phyloP scores from a whole-genome alignment of 2,113 vertebrate genomes.

The Paradisaea rubra region DNA sequence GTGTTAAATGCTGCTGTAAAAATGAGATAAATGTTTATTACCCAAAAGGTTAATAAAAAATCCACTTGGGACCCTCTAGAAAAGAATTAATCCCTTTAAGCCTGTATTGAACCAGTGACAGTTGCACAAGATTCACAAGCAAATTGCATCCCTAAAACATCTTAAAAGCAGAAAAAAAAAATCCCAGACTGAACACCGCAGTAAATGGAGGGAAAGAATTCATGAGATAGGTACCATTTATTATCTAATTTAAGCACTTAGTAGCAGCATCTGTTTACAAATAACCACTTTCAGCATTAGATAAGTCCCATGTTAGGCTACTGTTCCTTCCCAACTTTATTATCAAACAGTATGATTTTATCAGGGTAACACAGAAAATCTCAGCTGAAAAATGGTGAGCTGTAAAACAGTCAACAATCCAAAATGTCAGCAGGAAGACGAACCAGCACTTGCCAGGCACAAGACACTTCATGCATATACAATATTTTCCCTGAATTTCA shows the following conservation, averaged over 20 bases:
- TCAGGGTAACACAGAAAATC: background rate
- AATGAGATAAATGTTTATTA: slow-evolving; percentile 64
- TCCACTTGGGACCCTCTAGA: slow-evolving; percentile 24
- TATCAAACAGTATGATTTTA: slow-evolving; percentile 26
- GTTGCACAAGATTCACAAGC: slow-evolving; percentile 41
- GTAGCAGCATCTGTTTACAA: slow-evolving; percentile 46
- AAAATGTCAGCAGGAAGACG: background rate
- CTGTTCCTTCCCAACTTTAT: slow-evolving; percentile 2
- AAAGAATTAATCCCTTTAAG: slow-evolving; percentile 50
- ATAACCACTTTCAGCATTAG: slow-evolving; percentile 14
- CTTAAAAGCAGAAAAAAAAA: slow-evolving; percentile 35
- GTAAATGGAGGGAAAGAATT: slow-evolving; percentile 36
- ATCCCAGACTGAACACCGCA: background rate
- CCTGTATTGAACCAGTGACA: slow-evolving; percentile 32
- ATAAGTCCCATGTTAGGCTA: background rate
- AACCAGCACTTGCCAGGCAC: background rate
- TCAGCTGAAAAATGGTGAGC: background rate
- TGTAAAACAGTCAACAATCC: background rate
- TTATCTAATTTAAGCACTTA: slow-evolving; percentile 62
- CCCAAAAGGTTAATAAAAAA: slow-evolving; percentile 59
- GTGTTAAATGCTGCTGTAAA: slow-evolving; percentile 55
- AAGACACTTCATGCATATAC: background rate
- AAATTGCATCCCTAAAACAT: slow-evolving; percentile 45
- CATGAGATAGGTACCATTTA: slow-evolving; percentile 50
- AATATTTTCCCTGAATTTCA: background rate